Percentiles rank a stretch among this genome's conserved stretches.
phyloP scores from a whole-genome alignment of 2,888 invertebrate genomes.

The Nasonia oneida region DNA sequence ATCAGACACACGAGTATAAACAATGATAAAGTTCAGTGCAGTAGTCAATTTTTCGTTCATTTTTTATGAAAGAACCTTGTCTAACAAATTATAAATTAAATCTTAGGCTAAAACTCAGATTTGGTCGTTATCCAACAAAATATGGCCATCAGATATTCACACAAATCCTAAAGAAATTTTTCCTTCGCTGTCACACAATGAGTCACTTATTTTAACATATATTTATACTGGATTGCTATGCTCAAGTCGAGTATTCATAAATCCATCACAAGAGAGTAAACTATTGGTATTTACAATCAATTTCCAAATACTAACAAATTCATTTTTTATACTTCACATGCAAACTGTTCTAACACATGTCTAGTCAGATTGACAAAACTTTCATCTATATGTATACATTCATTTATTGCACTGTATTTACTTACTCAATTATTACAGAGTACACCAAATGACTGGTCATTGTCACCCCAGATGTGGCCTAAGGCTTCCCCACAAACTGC shows the following conservation, averaged over 20 bases:
- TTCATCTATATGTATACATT: not conserved
- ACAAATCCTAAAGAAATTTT: not conserved
- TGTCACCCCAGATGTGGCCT: not conserved
- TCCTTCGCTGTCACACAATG: not conserved
- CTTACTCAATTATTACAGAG: not conserved
- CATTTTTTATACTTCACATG: not conserved
- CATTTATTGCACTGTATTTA: not conserved
- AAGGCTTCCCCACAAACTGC: not conserved
- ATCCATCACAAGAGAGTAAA: conserved; percentile 21
- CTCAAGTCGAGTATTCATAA: conserved; percentile 27
- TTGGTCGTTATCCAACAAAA: conserved; percentile 32
- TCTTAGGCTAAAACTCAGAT: conserved; percentile 22
- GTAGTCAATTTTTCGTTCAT: not conserved
- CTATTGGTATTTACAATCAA: conserved; percentile 38
- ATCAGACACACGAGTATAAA: not conserved
- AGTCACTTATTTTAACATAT: conserved; percentile 32
- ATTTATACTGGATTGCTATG: conserved; percentile 39
- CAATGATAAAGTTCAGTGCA: not conserved
- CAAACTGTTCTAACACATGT: not conserved
- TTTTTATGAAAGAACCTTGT: not conserved
- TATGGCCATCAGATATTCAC: conserved; percentile 16
- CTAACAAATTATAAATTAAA: not conserved
- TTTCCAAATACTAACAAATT: not conserved
- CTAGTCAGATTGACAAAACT: not conserved
- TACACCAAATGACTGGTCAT: not conserved